A percentile compares a stretch with the other conserved stretches of the same genome.
These are phyloP conservation scores for Anabas testudineus DNA, from an alignment of 2,797 vertebrate species.

Conservation along the genomic window DNA sequence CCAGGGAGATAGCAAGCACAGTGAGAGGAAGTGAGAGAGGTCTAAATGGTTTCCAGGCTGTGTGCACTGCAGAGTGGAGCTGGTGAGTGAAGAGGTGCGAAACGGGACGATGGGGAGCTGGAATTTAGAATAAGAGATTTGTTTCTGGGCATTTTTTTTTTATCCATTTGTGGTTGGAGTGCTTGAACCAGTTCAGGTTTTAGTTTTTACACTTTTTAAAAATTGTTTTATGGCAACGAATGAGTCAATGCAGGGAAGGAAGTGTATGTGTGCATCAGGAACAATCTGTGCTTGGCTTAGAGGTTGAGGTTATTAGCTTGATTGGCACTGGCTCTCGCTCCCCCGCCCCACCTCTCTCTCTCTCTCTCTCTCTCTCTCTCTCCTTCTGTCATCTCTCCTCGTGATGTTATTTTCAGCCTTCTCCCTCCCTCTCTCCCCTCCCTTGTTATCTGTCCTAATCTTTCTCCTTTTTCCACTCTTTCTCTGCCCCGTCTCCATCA, in stretches of 20 bases:
- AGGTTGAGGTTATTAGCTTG: constrained; percentile 81
- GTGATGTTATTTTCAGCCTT: constrained; percentile 51
- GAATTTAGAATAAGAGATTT: constrained; percentile 59
- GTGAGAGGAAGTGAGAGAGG: constrained; percentile 48
- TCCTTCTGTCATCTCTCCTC: constrained; percentile 32
- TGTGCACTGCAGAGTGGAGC: constrained; percentile 44
- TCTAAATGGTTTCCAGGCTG: constrained; percentile 77
- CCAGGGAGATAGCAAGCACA: constrained; percentile 25
- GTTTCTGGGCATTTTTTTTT: constrained; percentile 44
- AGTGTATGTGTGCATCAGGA: constrained; percentile 50
- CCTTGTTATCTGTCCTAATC: constrained; percentile 44
- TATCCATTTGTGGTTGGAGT: constrained; percentile 23
- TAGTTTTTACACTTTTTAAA: fast-evolving
- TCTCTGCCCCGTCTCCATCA: constrained; percentile 36
- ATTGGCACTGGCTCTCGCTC: constrained; percentile 65
- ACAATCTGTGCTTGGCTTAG: constrained; percentile 76
- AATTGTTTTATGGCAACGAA: neutral
- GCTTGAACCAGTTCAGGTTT: constrained; percentile 1
- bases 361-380: constrained; percentile 16
- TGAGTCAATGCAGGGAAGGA: constrained; percentile 22
- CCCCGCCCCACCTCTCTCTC: constrained; percentile 6
- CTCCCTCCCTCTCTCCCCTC: constrained; percentile 23
- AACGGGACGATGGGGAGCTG: constrained; percentile 67
- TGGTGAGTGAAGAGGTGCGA: constrained; percentile 66
- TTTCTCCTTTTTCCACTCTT: constrained; percentile 28